A percentile compares a stretch with the other conserved stretches of the same genome.
These are phyloP conservation scores for Aythya fuligula DNA, from an alignment of 2,797 vertebrate genomes.

Conservation along the genomic window DNA sequence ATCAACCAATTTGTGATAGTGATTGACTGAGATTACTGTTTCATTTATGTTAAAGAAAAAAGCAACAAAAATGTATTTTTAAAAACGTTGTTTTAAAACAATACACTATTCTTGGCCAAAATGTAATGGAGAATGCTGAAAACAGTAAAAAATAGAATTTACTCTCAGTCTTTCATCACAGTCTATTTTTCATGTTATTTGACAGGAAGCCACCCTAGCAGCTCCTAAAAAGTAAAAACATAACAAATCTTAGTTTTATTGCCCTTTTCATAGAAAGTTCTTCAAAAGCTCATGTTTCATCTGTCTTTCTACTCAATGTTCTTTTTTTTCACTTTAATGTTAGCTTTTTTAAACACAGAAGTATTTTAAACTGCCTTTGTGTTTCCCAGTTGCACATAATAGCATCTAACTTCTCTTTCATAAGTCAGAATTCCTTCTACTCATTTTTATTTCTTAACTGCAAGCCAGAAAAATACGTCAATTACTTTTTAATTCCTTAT, in stretches of 20 bases:
- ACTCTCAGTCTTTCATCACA: not conserved
- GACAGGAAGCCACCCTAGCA: constrained; percentile 10
- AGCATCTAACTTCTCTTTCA: not conserved
- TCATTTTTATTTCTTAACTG: constrained; percentile 13
- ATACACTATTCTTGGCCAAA: not conserved
- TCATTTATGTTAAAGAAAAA: not conserved
- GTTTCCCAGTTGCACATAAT: not conserved
- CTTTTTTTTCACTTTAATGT: not conserved
- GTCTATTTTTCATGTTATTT: constrained; percentile 19
- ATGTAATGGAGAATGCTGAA: constrained; percentile 1
- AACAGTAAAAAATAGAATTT: not conserved
- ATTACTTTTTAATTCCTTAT: not conserved
- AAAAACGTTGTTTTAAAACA: not conserved
- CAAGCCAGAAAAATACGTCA: constrained; percentile 6
- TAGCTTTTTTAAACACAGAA: not conserved
- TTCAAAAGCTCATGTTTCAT: not conserved
- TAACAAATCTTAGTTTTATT: constrained; percentile 28
- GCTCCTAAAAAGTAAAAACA: constrained; percentile 12
- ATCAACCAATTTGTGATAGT: not conserved
- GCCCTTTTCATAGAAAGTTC: constrained; percentile 1
- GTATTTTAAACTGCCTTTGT: not conserved
- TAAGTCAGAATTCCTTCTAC: not conserved
- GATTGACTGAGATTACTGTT: not conserved
- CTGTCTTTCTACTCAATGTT: not conserved
- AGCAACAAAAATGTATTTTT: not conserved